Base-by-base conservation (phyloP, 2,888 invertebrate genomes). In the Xanthorhoe spadicearia region DNA sequence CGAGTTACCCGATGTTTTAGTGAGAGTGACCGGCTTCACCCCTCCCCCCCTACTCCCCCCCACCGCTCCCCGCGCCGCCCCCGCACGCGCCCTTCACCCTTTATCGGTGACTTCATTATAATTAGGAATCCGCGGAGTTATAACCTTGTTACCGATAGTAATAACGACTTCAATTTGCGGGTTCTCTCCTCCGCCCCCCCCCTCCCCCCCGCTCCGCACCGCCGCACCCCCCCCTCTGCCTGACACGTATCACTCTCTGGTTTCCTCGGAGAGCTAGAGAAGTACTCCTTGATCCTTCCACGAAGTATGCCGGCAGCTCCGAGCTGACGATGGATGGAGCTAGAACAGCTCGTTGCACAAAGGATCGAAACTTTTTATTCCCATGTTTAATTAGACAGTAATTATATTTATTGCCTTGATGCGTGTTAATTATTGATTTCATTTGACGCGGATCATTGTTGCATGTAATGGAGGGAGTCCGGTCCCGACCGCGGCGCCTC, bases 1-100 rank as follows among this genome's bases (percentile, higher is more conserved):
- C 75, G 73, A 72, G 69, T 73, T 66, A 66, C 66, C 62, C 71
- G 63, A 58, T 70, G 73, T 71, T 70, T 68, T 64, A 63, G 58
- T 46, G 68, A 56, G 67, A 66, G 61, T 69, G 71, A 68, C 67
- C 61, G 51, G 52, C 54, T 58, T 32, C 32, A 32, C 32, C 32
- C 32, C 32, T 32, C 32, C 5, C 32, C 32, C 32, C 32, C 59
- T 15, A 55, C 52, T 28, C 68, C 48, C 48, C 32, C 35, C 19
- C 57, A 35, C 32, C 57, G 13, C 49, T 50, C 23, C 13, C 9
- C 43, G 1, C 15, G 0, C 6, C 38, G 8, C 43, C 38, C 17
- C 17, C 32, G 32, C 9, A 10, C 35, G 32, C 56, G 49, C 56
- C 50, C 63, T 64, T 60, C 57, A 46, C 63, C 61, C 60, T 63